These are phyloP conservation scores for Ischnus inquisitorius DNA, from an alignment of 2,888 invertebrate species.

Conservation along the genomic window DNA sequence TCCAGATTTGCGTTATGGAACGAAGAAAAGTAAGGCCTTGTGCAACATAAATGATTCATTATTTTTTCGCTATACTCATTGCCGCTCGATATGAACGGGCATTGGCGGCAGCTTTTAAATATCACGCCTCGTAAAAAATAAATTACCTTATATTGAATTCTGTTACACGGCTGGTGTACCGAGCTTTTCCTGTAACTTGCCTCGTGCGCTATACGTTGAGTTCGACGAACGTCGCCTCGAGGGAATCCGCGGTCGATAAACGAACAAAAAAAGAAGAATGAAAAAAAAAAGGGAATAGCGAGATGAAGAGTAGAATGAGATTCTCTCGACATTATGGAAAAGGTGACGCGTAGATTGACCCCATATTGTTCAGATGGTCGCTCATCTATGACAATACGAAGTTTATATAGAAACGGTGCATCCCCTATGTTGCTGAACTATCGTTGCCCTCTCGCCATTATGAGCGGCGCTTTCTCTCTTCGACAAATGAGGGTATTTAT, in stretches of 20 bases:
- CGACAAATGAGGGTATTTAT: slow-evolving; percentile 6
- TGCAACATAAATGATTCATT: not conserved
- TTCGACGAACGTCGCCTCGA: not conserved
- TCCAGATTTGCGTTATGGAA: not conserved
- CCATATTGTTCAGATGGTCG: slow-evolving; percentile 5
- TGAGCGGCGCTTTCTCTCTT: not conserved
- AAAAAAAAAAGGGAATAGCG: slow-evolving; percentile 18
- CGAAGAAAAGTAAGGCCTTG: not conserved
- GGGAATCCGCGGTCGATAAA: slow-evolving; percentile 12
- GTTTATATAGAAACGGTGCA: not conserved
- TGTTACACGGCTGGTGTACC: not conserved
- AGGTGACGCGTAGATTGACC: slow-evolving; percentile 12
- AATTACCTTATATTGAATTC: not conserved
- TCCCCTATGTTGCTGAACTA: slow-evolving; percentile 1
- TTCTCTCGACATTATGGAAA: not conserved
- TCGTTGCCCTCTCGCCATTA: not conserved
- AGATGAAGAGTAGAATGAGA: not conserved
- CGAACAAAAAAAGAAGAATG: not conserved
- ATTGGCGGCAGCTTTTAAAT: not conserved
- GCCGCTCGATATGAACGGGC: not conserved
- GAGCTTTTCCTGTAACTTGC: not conserved
- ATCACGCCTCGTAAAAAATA: not conserved
- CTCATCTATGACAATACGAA: not conserved
- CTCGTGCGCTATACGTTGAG: not conserved
- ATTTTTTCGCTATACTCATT: not conserved